These are phyloP conservation scores for Daphoenositta chrysoptera DNA, from an alignment of 2,113 vertebrate species.

Conservation along the genomic window DNA sequence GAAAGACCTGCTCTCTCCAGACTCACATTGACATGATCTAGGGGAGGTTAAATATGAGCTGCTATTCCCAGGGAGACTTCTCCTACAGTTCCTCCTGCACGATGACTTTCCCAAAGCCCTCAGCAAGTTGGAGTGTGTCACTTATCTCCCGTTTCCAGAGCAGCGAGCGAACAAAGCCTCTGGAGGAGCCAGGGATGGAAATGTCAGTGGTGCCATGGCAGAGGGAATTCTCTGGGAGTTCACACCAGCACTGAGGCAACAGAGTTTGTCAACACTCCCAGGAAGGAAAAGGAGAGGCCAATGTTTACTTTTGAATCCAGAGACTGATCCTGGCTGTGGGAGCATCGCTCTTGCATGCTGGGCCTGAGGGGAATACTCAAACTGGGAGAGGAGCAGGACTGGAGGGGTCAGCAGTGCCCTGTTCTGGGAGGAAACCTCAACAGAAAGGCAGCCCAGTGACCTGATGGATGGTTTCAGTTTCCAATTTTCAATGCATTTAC, in stretches of 20 bases:
- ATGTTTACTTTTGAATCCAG: not conserved
- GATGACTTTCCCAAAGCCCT: slow-evolving; percentile 59
- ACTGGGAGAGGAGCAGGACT: not conserved
- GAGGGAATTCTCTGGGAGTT: not conserved
- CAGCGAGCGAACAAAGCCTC: not conserved
- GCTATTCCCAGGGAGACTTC: slow-evolving; percentile 42
- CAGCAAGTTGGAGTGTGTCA: not conserved
- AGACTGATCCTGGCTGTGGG: not conserved
- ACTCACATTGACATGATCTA: slow-evolving; percentile 59
- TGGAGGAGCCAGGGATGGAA: not conserved
- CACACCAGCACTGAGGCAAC: not conserved
- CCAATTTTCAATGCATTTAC: not conserved
- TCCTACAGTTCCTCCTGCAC: not conserved
- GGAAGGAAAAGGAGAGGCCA: not conserved
- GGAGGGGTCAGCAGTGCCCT: not conserved
- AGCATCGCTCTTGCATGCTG: not conserved
- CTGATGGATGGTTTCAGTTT: not conserved
- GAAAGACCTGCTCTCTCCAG: slow-evolving; percentile 49
- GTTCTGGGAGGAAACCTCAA: not conserved
- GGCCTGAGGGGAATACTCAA: not conserved
- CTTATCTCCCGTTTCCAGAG: slow-evolving; percentile 9
- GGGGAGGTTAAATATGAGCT: slow-evolving; percentile 56
- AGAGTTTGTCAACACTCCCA: not conserved
- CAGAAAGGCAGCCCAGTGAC: not conserved
- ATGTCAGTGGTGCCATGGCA: not conserved